phyloP scores from a whole-genome alignment of 2,888 invertebrate genomes.

The Noctua janthina region DNA sequence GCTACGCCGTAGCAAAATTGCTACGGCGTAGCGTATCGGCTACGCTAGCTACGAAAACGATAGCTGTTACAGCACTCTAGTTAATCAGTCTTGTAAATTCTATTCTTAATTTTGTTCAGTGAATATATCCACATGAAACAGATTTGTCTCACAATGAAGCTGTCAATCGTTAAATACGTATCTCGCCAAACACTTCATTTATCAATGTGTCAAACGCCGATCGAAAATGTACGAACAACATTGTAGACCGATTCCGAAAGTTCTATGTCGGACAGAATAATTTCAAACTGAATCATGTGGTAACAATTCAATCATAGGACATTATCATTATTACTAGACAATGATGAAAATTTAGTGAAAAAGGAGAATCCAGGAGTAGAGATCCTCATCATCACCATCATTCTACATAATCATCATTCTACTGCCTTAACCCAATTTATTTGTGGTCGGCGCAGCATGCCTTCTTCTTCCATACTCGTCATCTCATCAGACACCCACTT shows the following conservation, averaged over 20 bases:
- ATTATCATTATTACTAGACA: neutral
- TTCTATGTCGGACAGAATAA: neutral
- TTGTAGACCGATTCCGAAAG: neutral
- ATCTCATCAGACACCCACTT: too few relatives aligned
- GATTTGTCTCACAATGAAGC: conserved; percentile 15
- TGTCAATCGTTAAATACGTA: conserved; percentile 10
- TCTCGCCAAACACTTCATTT: conserved; percentile 32
- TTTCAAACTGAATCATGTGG: neutral
- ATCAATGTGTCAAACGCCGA: conserved; percentile 28
- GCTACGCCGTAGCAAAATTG: neutral
- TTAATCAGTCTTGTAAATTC: neutral
- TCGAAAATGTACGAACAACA: conserved; percentile 5
- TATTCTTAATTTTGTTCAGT: neutral
- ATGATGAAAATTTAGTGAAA: neutral
- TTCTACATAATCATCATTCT: too few relatives aligned
- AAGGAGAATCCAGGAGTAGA: too few relatives aligned
- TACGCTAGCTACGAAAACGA: neutral
- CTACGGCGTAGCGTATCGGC: conserved; percentile 14
- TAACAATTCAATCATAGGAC: too few relatives aligned
- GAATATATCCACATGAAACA: neutral
- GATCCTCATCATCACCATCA: too few relatives aligned
- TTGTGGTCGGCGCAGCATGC: too few relatives aligned
- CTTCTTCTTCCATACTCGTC: too few relatives aligned
- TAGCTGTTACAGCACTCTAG: neutral
- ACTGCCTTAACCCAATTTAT: too few relatives aligned